Conservation (phyloP, 2,797 vertebrate genomes). For the Intellagama lesueurii region DNA sequence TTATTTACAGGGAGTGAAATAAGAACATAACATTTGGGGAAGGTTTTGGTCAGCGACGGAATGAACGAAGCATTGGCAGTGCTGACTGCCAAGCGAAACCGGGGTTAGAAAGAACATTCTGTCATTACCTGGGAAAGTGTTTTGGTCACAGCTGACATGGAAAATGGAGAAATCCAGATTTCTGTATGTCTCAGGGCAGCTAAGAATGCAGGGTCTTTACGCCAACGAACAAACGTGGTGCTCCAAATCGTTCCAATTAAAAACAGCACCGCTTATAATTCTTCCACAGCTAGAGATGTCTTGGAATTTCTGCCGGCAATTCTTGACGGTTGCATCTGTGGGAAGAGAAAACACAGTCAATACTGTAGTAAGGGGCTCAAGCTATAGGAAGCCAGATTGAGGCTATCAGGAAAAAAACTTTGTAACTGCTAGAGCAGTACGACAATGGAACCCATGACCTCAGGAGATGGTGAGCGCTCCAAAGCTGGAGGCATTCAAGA, state of each 20-base stretch:
- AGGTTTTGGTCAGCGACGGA: neutral
- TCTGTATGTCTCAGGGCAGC: neutral
- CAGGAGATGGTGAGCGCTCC: too few relatives aligned
- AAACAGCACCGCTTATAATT: neutral
- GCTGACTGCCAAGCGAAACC: neutral
- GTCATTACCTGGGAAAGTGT: neutral
- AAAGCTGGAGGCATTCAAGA: too few relatives aligned
- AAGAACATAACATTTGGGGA: neutral
- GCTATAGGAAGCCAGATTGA: too few relatives aligned
- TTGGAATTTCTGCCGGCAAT: neutral
- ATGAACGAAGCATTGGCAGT: too few relatives aligned
- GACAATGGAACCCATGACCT: too few relatives aligned
- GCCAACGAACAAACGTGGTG: neutral
- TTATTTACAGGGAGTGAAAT: neutral
- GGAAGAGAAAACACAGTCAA: too few relatives aligned
- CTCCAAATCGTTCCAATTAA: neutral
- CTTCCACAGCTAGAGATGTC: neutral
- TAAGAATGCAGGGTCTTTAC: neutral
- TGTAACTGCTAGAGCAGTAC: too few relatives aligned
- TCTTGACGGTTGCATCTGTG: neutral
- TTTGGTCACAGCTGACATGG: neutral
- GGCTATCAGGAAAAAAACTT: too few relatives aligned
- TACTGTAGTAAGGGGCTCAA: too few relatives aligned
- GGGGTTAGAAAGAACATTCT: neutral
- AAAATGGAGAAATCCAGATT: neutral